Conservation (phyloP, 1,140 invertebrate species). For the Triops longicaudatus region DNA sequence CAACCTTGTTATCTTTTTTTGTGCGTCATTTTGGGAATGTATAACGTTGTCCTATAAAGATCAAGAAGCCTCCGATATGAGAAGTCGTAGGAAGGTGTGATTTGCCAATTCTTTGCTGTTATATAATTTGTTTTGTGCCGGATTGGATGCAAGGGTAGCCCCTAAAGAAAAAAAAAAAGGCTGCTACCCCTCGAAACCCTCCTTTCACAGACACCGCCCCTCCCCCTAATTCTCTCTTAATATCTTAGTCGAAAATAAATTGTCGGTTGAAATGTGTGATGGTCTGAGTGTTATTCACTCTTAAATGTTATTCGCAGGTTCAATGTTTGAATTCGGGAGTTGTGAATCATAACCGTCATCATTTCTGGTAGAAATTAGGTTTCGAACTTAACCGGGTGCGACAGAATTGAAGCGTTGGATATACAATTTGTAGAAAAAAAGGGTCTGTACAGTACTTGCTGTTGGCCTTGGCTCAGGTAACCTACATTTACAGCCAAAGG, state of each 20-base stretch:
- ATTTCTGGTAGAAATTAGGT: too few relatives aligned
- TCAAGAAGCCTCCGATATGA: background rate
- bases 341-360: background rate
- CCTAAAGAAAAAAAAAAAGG: background rate
- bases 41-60: background rate
- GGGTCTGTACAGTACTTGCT: too few relatives aligned
- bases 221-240: background rate
- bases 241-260: constrained; percentile 10
- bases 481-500: too few relatives aligned
- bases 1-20: background rate
- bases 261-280: background rate
- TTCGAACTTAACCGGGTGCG: too few relatives aligned
- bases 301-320: background rate
- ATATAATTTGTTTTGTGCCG: background rate
- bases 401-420: too few relatives aligned
- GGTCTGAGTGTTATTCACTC: background rate
- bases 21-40: background rate
- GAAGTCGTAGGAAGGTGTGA: background rate
- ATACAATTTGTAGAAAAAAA: too few relatives aligned
- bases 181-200: background rate
- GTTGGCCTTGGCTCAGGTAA: too few relatives aligned
- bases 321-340: background rate
- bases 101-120: background rate
- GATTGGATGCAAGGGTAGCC: constrained; percentile 3
- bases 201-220: background rate